phyloP scores from a whole-genome alignment of 2,888 invertebrate species.

The Acrobasis suavella region DNA sequence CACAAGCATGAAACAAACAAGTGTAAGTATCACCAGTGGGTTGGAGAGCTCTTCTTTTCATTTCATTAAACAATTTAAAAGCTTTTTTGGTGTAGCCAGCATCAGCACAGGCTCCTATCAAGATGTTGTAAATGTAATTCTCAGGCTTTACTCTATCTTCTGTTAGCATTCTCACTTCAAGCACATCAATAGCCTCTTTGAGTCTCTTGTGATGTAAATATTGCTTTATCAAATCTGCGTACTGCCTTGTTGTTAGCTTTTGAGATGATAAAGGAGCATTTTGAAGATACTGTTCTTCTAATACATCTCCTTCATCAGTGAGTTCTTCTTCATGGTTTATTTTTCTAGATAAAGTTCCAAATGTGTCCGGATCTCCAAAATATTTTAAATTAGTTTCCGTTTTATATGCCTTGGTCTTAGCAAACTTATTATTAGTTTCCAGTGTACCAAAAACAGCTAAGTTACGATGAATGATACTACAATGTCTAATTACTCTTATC shows the following conservation, averaged over 20 bases:
- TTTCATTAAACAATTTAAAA: constrained; percentile 90
- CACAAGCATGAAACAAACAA: constrained; percentile 93
- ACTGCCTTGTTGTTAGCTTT: constrained; percentile 84
- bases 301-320: constrained; percentile 73
- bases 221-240: constrained; percentile 87
- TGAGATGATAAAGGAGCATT: constrained; percentile 74
- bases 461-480: constrained; percentile 41
- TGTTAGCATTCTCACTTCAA: constrained; percentile 89
- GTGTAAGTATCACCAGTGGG: constrained; percentile 90
- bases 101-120: constrained; percentile 92
- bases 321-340: constrained; percentile 81
- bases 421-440: constrained; percentile 39
- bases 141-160: constrained; percentile 90
- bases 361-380: constrained; percentile 81
- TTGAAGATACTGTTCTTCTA: constrained; percentile 82
- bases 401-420: constrained; percentile 48
- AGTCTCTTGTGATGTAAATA: constrained; percentile 84
- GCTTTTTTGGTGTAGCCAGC: constrained; percentile 94
- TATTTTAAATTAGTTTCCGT: constrained; percentile 59
- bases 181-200: constrained; percentile 89
- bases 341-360: constrained; percentile 73
- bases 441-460: constrained; percentile 40
- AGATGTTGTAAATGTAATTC: constrained; percentile 89
- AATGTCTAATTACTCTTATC: constrained; percentile 44
- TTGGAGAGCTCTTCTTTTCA: constrained; percentile 88